Conservation (phyloP, 2,797 vertebrate genomes). For the Loriculus beryllinus region DNA sequence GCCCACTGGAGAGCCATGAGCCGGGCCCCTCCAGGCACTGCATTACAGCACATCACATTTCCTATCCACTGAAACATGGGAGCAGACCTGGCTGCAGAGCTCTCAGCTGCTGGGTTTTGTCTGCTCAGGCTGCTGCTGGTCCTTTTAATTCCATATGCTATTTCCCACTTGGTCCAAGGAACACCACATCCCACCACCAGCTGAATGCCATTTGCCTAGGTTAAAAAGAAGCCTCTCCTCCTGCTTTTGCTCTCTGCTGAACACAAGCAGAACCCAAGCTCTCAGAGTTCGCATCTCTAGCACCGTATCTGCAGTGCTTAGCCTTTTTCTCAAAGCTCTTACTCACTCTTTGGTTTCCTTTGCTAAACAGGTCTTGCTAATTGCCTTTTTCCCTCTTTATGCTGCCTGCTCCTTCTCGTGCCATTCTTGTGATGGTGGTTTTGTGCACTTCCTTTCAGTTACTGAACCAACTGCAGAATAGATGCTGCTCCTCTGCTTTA, state of each 20-base stretch:
- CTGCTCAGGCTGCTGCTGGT: not conserved
- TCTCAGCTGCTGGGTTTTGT: not conserved
- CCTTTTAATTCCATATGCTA: not conserved
- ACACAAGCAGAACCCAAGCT: not conserved
- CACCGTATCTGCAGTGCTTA: not conserved
- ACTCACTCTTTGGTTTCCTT: not conserved
- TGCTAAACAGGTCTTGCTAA: not conserved
- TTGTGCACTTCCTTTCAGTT: constrained; percentile 22
- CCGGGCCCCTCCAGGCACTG: not conserved
- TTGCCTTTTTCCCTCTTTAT: not conserved
- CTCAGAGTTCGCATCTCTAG: not conserved
- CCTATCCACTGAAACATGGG: not conserved
- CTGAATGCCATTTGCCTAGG: not conserved
- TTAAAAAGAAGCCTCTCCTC: not conserved
- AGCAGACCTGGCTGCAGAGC: not conserved
- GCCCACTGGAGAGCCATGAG: not conserved
- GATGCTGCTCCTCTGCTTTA: not conserved
- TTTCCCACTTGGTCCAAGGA: not conserved
- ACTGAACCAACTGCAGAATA: not conserved
- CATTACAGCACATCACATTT: not conserved
- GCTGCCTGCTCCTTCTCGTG: not conserved
- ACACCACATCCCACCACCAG: not conserved
- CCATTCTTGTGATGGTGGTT: not conserved
- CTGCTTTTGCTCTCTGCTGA: not conserved
- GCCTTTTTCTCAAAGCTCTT: not conserved